Base-by-base conservation (phyloP, 2,797 vertebrate species). In the Podargus strigoides region DNA sequence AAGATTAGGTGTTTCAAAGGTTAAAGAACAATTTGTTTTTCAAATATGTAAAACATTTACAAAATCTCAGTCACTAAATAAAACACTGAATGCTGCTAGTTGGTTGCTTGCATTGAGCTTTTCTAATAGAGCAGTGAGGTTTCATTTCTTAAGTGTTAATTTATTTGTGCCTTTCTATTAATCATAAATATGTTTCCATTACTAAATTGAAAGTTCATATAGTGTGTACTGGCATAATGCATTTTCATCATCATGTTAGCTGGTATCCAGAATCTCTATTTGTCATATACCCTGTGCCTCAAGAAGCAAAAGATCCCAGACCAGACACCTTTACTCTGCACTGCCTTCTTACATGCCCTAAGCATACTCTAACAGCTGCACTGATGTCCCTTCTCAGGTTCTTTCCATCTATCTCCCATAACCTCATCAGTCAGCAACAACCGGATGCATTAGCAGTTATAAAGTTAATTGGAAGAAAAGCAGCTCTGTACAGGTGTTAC, bases 381-480 rank as follows among this genome's bases (percentile, higher is more conserved):
- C 3, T 63, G 50, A 73, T 78, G 34, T 23, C 26, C 21, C 21
- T 76, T 52, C 39, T 66, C 32, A 23, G n/a, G 79, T 89, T 89
- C 53, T 53, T 90, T 58, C 34, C 47, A 20, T 53, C 55, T 90
- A 20, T 53, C 55, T 90, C 58, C 46, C 10, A 8, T 20, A 87
- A 73, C 41, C 74, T 66, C 72, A 90, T 26, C 47, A 91, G 49
- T 8, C 26, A 59, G 17, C 16, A 73, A 27, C 52, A 86, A 73
- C 44, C 68, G 83, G 63, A 44, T 39, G 32, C 56, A 53, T 93
- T 80, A 92, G 53, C 39, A 68, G 30, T 80, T 91, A 37, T 15
- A 59, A 91, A 80, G 49, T 89, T 89, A 93, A 75, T 85, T 89
- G 82, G 58, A 77, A 74, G 44, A 81, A 80, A 87, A 81, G 22